Evolutionary conservation across 2,113 vertebrate species (phyloP).

Genomic region (Psittacus erithacus): DNA sequence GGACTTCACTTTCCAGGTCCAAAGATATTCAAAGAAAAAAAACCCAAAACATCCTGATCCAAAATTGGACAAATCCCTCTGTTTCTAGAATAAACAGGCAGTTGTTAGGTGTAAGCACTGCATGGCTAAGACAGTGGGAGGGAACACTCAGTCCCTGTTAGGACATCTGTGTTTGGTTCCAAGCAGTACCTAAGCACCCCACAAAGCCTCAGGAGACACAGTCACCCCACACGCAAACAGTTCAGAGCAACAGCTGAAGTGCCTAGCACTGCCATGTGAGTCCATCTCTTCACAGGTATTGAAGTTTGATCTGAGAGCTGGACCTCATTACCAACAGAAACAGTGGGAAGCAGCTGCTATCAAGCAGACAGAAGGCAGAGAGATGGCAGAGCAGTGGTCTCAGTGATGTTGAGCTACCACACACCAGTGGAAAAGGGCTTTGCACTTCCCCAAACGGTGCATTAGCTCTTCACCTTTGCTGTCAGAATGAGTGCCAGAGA

Average conservation of each 20-base stretch:
- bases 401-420: not conserved
- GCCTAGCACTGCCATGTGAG: fast-evolving
- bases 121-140: not conserved
- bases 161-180: not conserved
- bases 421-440: not conserved
- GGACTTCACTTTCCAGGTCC: not conserved
- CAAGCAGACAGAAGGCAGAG: not conserved
- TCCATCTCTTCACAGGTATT: not conserved
- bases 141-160: not conserved
- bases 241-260: not conserved
- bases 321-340: not conserved
- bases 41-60: not conserved
- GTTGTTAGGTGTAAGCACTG: not conserved
- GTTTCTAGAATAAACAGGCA: not conserved
- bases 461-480: constrained; percentile 23
- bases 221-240: not conserved
- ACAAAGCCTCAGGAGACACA: not conserved
- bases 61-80: not conserved
- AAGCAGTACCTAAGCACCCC: not conserved
- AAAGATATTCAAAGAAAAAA: not conserved
- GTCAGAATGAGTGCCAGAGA: not conserved
- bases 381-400: not conserved
- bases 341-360: not conserved
- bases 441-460: not conserved
- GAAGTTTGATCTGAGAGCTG: not conserved